Conservation (phyloP, 1,140 invertebrate genomes). For the Drosophila ironensis region DNA sequence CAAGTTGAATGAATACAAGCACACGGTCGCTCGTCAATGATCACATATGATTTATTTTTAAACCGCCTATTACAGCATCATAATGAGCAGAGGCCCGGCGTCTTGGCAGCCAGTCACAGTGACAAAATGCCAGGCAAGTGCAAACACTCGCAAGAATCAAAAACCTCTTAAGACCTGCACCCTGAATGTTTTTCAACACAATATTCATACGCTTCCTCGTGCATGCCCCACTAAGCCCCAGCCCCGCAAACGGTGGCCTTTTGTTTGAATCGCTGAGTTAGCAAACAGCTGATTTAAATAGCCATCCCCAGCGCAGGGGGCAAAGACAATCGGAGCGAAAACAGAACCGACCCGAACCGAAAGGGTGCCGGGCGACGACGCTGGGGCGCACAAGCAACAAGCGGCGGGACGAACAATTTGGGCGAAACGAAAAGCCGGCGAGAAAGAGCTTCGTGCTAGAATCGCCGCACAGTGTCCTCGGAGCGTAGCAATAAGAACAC, state of each 20-base stretch:
- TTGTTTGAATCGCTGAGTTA: slow-evolving; percentile 11
- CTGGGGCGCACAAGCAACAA: slow-evolving; percentile 60
- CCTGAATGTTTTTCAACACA: slow-evolving; percentile 38
- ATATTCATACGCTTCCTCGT: too few species aligned
- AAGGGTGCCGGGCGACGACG: slow-evolving; percentile 5
- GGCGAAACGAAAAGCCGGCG: slow-evolving; percentile 31
- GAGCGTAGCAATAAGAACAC: not conserved
- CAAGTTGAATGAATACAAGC: slow-evolving; percentile 71
- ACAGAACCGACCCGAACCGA: not conserved
- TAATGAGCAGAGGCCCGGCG: slow-evolving; percentile 13
- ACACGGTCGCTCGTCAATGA: slow-evolving; percentile 1
- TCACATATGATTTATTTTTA: slow-evolving; percentile 61
- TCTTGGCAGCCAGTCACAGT: slow-evolving; percentile 34
- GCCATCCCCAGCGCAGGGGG: slow-evolving; percentile 18
- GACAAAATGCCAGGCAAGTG: slow-evolving; percentile 2
- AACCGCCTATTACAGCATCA: slow-evolving; percentile 58
- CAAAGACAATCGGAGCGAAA: slow-evolving; percentile 19
- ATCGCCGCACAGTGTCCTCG: slow-evolving; percentile 40
- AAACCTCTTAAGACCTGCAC: slow-evolving; percentile 37
- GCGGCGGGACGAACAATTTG: slow-evolving; percentile 42
- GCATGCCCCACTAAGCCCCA: too few species aligned
- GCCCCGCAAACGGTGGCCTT: too few species aligned
- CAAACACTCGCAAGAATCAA: slow-evolving; percentile 19
- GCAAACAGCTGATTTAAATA: slow-evolving; percentile 58
- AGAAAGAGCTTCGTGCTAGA: slow-evolving; percentile 30